Percentiles rank a stretch among this genome's conserved stretches.
phyloP scores from a whole-genome alignment of 2,113 vertebrate genomes.

The Passer montanus region DNA sequence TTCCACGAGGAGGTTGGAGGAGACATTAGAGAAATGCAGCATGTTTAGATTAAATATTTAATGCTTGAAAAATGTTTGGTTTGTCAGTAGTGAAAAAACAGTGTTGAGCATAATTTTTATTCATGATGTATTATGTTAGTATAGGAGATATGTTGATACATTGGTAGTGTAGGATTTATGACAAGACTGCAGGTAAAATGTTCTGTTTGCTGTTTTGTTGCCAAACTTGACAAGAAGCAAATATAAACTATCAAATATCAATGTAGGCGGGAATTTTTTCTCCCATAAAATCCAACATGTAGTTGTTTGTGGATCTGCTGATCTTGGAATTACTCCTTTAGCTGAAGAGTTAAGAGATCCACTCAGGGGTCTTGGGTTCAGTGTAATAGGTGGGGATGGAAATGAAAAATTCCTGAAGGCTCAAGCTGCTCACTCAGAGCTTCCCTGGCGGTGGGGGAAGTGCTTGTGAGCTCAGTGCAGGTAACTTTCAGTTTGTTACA shows the following conservation, averaged over 20 bases:
- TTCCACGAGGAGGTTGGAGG: not conserved
- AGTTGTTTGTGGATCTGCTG: not conserved
- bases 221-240: not conserved
- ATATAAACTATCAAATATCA: not conserved
- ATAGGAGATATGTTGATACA: not conserved
- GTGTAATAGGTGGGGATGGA: not conserved
- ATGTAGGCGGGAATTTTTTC: not conserved
- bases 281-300: not conserved
- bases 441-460: not conserved
- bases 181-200: not conserved
- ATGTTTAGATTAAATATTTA: not conserved
- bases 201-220: not conserved
- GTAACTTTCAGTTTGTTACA: not conserved
- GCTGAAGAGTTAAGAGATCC: not conserved
- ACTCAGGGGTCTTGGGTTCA: not conserved
- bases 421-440: not conserved
- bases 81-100: not conserved
- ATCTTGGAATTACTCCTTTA: not conserved
- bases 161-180: not conserved
- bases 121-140: not conserved
- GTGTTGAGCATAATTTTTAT: not conserved
- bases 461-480: not conserved
- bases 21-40: not conserved
- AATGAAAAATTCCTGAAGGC: not conserved
- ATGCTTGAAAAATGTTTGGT: not conserved